A percentile compares a stretch with the other conserved stretches of the same genome.
These are phyloP conservation scores for Oscheius sp. DNA, from an alignment of 2,888 invertebrate genomes.

Conservation along the genomic window DNA sequence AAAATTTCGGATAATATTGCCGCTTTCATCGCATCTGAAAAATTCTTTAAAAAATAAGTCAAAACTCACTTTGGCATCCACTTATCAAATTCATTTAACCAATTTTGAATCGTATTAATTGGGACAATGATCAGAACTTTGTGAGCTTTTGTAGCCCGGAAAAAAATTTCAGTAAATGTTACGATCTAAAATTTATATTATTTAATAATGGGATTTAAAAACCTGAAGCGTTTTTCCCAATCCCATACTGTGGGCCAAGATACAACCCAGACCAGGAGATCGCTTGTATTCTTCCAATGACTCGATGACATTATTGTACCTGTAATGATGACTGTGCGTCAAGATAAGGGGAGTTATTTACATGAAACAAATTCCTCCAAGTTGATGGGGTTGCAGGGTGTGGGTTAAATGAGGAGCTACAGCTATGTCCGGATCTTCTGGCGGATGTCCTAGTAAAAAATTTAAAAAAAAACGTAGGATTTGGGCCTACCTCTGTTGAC, in stretches of 20 bases:
- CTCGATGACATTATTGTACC: constrained; percentile 94
- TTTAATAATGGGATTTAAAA: neutral
- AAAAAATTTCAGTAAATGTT: constrained; percentile 94
- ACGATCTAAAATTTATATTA: constrained; percentile 79
- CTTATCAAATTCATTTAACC: constrained; percentile 93
- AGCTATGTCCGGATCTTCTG: constrained; percentile 60
- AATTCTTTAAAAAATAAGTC: neutral
- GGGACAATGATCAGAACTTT: constrained; percentile 96
- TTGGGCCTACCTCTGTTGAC: constrained; percentile 62
- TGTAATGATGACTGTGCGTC: constrained; percentile 18
- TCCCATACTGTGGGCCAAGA: constrained; percentile 93
- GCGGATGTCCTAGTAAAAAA: constrained; percentile 46
- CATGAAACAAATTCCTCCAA: constrained; percentile 70
- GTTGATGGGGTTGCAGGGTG: constrained; percentile 67
- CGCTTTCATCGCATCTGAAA: constrained; percentile 15
- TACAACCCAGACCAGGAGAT: constrained; percentile 92
- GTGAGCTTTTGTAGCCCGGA: constrained; percentile 87
- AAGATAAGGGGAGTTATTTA: constrained; percentile 38
- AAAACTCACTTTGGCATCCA: constrained; percentile 82
- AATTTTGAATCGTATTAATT: constrained; percentile 97
- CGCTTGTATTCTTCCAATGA: constrained; percentile 88
- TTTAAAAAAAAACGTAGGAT: neutral
- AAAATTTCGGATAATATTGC: constrained; percentile 80
- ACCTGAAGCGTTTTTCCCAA: constrained; percentile 91
- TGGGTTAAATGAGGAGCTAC: constrained; percentile 63